Percentiles rank a stretch among this genome's conserved stretches.
These are phyloP conservation scores for Arion vulgaris DNA, from an alignment of 1,140 invertebrate species.

Conservation along the genomic window DNA sequence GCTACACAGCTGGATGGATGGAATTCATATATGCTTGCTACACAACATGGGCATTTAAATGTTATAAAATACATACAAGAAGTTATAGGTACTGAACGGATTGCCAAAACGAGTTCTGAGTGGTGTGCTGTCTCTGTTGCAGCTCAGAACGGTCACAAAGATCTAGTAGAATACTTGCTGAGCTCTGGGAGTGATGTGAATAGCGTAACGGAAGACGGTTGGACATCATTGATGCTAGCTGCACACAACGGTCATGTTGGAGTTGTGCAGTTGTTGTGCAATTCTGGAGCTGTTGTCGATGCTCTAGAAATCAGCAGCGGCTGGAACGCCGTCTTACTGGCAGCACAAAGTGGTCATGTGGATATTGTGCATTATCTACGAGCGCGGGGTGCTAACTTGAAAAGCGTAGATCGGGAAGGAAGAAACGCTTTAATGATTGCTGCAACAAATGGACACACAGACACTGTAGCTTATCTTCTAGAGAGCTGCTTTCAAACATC, in stretches of 20 bases:
- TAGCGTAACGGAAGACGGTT: neutral
- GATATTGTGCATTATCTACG: neutral
- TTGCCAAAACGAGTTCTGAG: neutral
- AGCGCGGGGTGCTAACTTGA: neutral
- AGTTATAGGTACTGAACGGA: too few relatives aligned
- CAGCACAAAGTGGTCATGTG: neutral
- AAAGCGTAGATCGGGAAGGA: neutral
- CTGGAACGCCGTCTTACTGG: neutral
- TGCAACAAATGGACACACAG: neutral
- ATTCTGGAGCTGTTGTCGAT: neutral
- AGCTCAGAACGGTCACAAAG: neutral
- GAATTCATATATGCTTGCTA: neutral
- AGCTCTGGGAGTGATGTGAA: neutral
- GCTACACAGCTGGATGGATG: neutral
- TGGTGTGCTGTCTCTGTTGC: neutral
- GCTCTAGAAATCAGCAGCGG: neutral
- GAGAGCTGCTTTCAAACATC: neutral
- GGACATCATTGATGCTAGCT: neutral
- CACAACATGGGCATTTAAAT: neutral
- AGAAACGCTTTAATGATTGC: conserved; percentile 6
- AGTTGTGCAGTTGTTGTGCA: neutral
- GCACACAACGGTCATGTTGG: neutral
- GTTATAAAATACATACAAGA: neutral
- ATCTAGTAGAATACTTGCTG: neutral
- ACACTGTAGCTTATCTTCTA: neutral